Evolutionary conservation across 1,140 invertebrate species (phyloP).

Genomic region (Zaprionus inermis): DNA sequence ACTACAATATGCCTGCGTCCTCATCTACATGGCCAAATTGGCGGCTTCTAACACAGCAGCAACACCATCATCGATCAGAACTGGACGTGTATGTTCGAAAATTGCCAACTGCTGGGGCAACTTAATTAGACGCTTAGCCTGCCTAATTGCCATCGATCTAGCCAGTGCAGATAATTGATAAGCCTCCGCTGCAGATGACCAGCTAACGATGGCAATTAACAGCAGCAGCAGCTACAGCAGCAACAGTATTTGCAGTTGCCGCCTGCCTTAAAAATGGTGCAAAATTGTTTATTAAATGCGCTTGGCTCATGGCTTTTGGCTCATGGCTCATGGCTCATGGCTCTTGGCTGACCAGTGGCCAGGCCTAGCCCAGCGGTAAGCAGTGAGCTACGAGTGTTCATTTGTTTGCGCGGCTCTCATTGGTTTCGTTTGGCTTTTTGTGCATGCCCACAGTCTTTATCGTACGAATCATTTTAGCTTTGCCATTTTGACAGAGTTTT

Average conservation of each 20-base stretch:
- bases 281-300: slow-evolving; percentile 80
- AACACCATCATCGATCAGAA: slow-evolving; percentile 66
- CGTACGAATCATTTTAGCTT: slow-evolving; percentile 76
- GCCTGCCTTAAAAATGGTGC: slow-evolving; percentile 68
- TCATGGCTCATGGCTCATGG: slow-evolving; percentile 19
- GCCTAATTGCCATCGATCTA: slow-evolving; percentile 66
- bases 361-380: slow-evolving; percentile 41
- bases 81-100: slow-evolving; percentile 51
- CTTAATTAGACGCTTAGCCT: slow-evolving; percentile 79
- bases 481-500: slow-evolving; percentile 80
- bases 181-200: slow-evolving; percentile 70
- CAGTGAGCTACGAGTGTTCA: slow-evolving; percentile 35
- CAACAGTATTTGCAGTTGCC: slow-evolving; percentile 41
- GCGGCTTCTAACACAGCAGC: slow-evolving; percentile 22
- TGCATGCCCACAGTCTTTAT: slow-evolving; percentile 52
- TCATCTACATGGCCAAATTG: slow-evolving; percentile 41
- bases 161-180: slow-evolving; percentile 73
- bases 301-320: slow-evolving; percentile 47
- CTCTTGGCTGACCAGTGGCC: slow-evolving; percentile 50
- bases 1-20: slow-evolving; percentile 16
- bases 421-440: slow-evolving; percentile 41
- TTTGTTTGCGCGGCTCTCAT: slow-evolving; percentile 48
- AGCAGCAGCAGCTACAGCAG: slow-evolving; percentile 23
- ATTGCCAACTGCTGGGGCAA: slow-evolving; percentile 57
- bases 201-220: slow-evolving; percentile 79